phyloP scores from a whole-genome alignment of 2,113 vertebrate genomes.

The Donacobius atricapilla region DNA sequence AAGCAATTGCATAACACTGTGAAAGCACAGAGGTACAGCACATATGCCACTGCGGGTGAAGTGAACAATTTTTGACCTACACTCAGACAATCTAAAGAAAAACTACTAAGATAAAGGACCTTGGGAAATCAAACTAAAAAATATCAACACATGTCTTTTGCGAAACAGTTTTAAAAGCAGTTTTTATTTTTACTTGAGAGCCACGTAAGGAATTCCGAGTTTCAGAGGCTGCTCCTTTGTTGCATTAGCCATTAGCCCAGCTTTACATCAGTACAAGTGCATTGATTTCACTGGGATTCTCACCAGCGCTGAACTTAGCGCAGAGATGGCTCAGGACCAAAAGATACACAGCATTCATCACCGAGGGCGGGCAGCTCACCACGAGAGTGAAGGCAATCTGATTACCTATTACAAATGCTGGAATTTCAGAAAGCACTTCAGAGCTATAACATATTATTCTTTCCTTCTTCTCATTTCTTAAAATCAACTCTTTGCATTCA shows the following conservation, averaged over 20 bases:
- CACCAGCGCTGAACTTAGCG: background rate
- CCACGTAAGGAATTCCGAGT: constrained; percentile 12
- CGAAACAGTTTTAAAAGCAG: constrained; percentile 23
- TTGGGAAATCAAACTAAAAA: constrained; percentile 21
- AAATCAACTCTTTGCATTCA: background rate
- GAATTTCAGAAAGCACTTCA: constrained; percentile 37
- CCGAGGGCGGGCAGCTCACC: background rate
- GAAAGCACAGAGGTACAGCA: constrained; percentile 39
- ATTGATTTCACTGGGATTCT: background rate
- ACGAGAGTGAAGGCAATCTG: constrained; percentile 25
- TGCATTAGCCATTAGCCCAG: background rate
- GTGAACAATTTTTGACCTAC: constrained; percentile 20
- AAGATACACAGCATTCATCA: background rate
- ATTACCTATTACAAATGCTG: constrained; percentile 36
- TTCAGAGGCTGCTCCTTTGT: background rate
- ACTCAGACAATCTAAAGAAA: background rate
- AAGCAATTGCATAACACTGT: constrained; percentile 25
- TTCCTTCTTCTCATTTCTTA: background rate
- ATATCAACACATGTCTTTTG: background rate
- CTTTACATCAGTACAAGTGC: background rate
- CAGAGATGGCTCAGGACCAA: background rate
- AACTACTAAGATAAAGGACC: background rate
- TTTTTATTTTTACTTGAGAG: constrained; percentile 47
- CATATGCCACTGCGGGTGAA: background rate
- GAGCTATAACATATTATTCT: background rate